These are phyloP conservation scores for Trilocha varians DNA, from an alignment of 2,888 invertebrate species.

Conservation along the genomic window DNA sequence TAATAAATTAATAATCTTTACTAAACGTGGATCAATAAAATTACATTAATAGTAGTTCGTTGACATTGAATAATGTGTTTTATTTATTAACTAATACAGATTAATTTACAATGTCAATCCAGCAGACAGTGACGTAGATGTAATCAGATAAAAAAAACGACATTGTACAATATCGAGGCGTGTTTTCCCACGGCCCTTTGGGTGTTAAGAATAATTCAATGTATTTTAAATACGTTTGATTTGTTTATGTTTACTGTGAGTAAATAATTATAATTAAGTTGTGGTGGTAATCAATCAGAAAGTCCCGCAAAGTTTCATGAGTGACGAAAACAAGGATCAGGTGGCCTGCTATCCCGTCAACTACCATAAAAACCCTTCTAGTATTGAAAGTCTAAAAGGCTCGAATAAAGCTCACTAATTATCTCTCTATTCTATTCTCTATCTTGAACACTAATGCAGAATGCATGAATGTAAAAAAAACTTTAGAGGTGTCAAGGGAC, in stretches of 20 bases:
- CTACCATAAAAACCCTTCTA: no score
- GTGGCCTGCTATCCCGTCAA: no score
- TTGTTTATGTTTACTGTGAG: not conserved
- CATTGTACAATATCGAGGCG: constrained; percentile 26
- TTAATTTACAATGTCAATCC: not conserved
- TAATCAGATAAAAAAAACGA: constrained; percentile 33
- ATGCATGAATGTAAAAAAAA: no score
- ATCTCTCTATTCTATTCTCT: no score
- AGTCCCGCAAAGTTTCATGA: no score
- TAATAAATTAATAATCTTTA: not conserved
- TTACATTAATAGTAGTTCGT: not conserved
- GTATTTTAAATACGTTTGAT: not conserved
- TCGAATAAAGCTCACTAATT: no score
- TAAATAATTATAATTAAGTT: not conserved
- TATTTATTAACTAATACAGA: not conserved
- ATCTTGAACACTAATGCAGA: no score
- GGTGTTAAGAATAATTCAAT: constrained; percentile 4
- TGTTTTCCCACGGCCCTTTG: constrained; percentile 41
- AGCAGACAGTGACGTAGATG: constrained; percentile 18
- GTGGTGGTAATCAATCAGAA: no score
- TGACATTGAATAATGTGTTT: not conserved
- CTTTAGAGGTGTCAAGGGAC: no score
- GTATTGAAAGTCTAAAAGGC: no score
- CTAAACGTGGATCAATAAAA: not conserved
- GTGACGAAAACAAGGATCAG: no score